Percentiles rank a stretch among this genome's conserved stretches.
These are phyloP conservation scores for Loris lydekkerianus DNA, from an alignment of 2,797 vertebrate genomes.

Conservation along the genomic window DNA sequence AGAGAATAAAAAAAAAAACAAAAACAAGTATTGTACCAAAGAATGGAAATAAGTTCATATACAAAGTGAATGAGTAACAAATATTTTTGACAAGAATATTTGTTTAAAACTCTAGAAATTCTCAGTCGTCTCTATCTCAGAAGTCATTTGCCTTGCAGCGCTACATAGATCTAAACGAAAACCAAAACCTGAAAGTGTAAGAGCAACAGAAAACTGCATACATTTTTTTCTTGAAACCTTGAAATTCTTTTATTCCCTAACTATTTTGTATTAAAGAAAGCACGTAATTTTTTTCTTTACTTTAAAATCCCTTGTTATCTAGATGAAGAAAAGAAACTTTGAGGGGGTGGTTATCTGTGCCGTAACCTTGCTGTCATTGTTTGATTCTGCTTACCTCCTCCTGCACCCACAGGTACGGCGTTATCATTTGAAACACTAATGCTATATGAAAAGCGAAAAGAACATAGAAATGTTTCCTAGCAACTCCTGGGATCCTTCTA, in stretches of 20 bases:
- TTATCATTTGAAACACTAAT: slow-evolving; percentile 89
- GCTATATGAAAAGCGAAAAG: slow-evolving; percentile 87
- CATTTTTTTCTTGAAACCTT: not conserved
- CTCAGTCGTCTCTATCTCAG: not conserved
- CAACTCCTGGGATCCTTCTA: slow-evolving; percentile 88
- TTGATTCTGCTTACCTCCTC: slow-evolving; percentile 87
- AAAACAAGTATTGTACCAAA: not conserved
- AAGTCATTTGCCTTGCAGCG: not conserved
- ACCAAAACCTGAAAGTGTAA: not conserved
- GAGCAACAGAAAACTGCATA: not conserved
- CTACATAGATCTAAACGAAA: not conserved
- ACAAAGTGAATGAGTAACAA: not conserved
- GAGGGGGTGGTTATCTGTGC: slow-evolving; percentile 80
- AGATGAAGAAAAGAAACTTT: slow-evolving; percentile 78
- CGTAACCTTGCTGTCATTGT: slow-evolving; percentile 84
- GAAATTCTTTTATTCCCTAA: slow-evolving; percentile 63
- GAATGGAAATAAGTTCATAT: not conserved
- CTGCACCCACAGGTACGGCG: slow-evolving; percentile 86
- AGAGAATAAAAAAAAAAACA: not conserved
- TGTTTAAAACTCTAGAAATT: slow-evolving; percentile 22
- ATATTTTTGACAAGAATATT: slow-evolving; percentile 37
- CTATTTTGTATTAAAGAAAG: slow-evolving; percentile 78
- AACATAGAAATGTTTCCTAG: slow-evolving; percentile 90
- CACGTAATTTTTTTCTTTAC: slow-evolving; percentile 20
- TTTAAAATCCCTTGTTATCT: slow-evolving; percentile 83